Conservation (phyloP, 2,888 invertebrate genomes). For the Actias luna region DNA sequence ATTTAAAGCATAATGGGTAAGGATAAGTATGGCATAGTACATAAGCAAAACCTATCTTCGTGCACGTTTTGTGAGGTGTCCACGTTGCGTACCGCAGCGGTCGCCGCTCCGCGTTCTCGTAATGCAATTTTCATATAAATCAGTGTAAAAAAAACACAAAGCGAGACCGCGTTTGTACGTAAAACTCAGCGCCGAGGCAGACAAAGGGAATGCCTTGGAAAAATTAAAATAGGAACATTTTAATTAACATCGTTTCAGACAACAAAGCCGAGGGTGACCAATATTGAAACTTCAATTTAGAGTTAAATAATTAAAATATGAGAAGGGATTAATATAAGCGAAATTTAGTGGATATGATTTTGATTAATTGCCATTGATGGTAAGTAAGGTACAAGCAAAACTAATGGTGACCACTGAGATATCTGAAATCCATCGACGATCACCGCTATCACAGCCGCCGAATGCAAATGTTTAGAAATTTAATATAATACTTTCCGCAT, state of each 20-base stretch:
- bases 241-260: neutral
- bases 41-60: neutral
- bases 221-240: slow-evolving; percentile 2
- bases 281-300: neutral
- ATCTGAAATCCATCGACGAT: no score
- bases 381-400: no score
- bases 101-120: neutral
- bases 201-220: neutral
- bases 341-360: no score
- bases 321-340: neutral
- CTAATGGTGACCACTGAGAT: no score
- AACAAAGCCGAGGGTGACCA: neutral
- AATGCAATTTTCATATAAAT: neutral
- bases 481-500: no score
- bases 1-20: no score
- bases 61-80: neutral
- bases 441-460: no score
- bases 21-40: neutral
- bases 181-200: neutral
- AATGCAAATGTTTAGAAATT: no score
- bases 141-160: neutral
- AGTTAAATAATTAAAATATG: neutral
- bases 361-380: no score
- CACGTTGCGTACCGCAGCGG: neutral
- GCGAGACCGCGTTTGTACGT: neutral